Evolutionary conservation across 2,113 vertebrate species (phyloP).

Genomic region (Columba livia): DNA sequence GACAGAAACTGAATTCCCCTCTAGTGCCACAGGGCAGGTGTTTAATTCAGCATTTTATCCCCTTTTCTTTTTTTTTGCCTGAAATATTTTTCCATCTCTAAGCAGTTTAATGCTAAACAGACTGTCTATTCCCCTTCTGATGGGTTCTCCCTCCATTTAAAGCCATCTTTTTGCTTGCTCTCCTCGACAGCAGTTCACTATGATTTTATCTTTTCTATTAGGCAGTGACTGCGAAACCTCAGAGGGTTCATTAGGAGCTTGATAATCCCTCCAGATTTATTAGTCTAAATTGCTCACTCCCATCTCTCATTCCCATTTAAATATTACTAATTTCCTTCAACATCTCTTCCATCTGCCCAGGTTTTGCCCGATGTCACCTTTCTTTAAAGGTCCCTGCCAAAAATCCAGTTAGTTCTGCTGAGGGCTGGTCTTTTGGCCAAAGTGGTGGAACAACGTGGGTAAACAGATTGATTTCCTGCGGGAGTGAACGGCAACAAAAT

Average conservation of each 20-base stretch:
- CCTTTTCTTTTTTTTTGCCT: not conserved
- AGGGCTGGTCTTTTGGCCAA: not conserved
- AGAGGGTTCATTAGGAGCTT: slow-evolving; percentile 72
- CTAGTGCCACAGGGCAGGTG: slow-evolving; percentile 40
- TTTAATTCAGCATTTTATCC: slow-evolving; percentile 54
- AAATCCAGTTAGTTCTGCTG: not conserved
- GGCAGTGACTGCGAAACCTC: slow-evolving; percentile 63
- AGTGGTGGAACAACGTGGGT: not conserved
- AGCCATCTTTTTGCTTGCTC: not conserved
- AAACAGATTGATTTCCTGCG: not conserved
- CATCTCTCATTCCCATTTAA: slow-evolving; percentile 59
- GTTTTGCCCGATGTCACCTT: slow-evolving; percentile 59
- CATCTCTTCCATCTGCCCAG: slow-evolving; percentile 54
- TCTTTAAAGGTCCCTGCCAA: slow-evolving; percentile 20
- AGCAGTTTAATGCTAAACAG: not conserved
- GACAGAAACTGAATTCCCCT: slow-evolving; percentile 40
- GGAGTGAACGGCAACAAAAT: not conserved
- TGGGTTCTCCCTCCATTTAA: not conserved
- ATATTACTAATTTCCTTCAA: slow-evolving; percentile 61
- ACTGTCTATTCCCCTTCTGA: not conserved
- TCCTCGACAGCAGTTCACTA: slow-evolving; percentile 41
- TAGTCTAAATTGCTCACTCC: slow-evolving; percentile 62
- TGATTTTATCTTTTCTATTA: slow-evolving; percentile 75
- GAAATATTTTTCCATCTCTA: slow-evolving; percentile 7
- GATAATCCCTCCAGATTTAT: slow-evolving; percentile 79